phyloP scores from a whole-genome alignment of 2,888 invertebrate species.

The Balanococcus diminutus region DNA sequence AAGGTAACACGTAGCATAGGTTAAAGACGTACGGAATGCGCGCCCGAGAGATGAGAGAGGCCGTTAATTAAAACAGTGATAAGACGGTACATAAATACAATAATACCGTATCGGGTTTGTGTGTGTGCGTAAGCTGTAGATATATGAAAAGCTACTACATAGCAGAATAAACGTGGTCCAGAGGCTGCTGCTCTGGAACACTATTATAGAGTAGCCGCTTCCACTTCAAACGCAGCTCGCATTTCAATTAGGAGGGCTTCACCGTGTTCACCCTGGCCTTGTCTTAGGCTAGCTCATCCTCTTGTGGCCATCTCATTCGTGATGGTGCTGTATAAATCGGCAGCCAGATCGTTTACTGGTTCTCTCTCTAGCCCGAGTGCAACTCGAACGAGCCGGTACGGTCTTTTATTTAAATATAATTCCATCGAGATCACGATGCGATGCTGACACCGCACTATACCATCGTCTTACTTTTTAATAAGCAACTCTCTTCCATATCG shows the following conservation, averaged over 20 bases:
- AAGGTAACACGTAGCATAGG: background rate
- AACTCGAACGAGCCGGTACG: background rate
- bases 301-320: background rate
- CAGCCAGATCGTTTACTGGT: conserved; percentile 48
- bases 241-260: conserved; percentile 54
- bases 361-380: too few relatives aligned
- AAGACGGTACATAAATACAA: conserved; percentile 19
- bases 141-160: conserved; percentile 1
- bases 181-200: conserved; percentile 29
- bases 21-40: conserved; percentile 22
- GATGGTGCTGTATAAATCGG: conserved; percentile 32
- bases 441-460: background rate
- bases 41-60: background rate
- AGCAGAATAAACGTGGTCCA: background rate
- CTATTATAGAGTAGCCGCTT: conserved; percentile 52
- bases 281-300: background rate
- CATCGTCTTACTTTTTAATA: background rate
- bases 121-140: background rate
- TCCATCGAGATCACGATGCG: background rate
- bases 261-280: conserved; percentile 47
- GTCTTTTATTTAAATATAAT: conserved; percentile 39
- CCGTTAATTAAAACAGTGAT: conserved; percentile 54
- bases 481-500: background rate
- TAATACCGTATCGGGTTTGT: background rate
- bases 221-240: conserved; percentile 53